These are phyloP conservation scores for Microtus oregoni DNA, from an alignment of 2,113 vertebrate species.

Conservation along the genomic window DNA sequence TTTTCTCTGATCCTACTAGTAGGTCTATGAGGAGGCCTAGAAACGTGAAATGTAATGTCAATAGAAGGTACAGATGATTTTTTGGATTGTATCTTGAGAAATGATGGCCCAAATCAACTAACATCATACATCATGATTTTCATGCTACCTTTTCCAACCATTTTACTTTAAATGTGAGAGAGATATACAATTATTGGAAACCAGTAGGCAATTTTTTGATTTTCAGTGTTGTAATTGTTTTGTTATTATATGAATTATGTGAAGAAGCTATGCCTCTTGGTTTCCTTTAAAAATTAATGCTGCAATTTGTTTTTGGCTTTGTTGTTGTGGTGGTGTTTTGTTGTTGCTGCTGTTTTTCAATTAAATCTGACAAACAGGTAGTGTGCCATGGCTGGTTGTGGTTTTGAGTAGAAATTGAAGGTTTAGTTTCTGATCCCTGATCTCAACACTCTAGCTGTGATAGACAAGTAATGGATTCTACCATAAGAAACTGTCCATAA, in stretches of 20 bases:
- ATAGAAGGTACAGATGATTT: neutral
- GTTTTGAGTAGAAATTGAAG: neutral
- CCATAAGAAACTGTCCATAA: neutral
- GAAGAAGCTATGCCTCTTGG: neutral
- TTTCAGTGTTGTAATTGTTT: slow-evolving; percentile 7
- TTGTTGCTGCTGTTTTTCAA: neutral
- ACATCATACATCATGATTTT: neutral
- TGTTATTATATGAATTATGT: neutral
- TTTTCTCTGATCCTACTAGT: neutral
- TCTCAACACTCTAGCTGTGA: neutral
- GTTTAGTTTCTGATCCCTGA: neutral
- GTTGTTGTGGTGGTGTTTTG: neutral
- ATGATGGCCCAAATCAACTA: neutral
- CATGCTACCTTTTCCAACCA: neutral
- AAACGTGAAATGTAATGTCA: neutral
- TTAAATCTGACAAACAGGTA: neutral
- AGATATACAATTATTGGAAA: neutral
- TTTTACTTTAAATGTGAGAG: neutral
- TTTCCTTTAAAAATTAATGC: neutral
- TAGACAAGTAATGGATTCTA: neutral
- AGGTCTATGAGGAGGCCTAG: neutral
- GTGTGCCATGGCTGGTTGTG: neutral
- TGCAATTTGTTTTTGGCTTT: neutral
- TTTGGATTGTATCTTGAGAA: neutral
- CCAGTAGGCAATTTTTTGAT: neutral